A percentile compares a stretch with the other conserved stretches of the same genome.
Evolutionary conservation across 2,113 vertebrate species (phyloP).

Genomic region (Chloropsis cyanopogon): DNA sequence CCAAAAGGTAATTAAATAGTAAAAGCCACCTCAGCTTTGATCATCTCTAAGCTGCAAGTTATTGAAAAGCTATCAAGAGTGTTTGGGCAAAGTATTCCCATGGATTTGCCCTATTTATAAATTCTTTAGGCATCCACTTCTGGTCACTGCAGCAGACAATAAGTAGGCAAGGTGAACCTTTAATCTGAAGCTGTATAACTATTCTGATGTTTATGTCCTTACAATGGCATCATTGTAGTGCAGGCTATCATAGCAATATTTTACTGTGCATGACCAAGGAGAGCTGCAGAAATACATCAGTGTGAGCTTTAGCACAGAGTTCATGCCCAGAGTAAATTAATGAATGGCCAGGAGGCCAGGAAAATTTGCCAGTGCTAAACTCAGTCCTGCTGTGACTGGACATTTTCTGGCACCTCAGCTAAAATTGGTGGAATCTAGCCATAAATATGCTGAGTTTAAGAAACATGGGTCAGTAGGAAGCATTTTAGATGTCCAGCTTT

Average conservation of each 20-base stretch:
- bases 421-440: background rate
- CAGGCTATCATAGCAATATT: background rate
- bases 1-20: background rate
- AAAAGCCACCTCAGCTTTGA: background rate
- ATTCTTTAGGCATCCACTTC: background rate
- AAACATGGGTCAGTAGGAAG: background rate
- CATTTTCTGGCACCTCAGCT: background rate
- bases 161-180: background rate
- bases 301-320: background rate
- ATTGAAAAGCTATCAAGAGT: background rate
- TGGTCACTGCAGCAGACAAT: background rate
- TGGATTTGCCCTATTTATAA: background rate
- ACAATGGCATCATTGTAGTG: background rate
- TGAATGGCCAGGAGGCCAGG: background rate
- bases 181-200: background rate
- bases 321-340: background rate
- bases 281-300: background rate
- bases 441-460: background rate
- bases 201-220: background rate
- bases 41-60: background rate
- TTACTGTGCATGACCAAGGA: background rate
- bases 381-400: background rate
- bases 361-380: conserved; percentile 4
- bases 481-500: background rate
- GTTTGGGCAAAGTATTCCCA: background rate